Conservation (phyloP, 2,113 vertebrate species). For the Pterocles gutturalis region DNA sequence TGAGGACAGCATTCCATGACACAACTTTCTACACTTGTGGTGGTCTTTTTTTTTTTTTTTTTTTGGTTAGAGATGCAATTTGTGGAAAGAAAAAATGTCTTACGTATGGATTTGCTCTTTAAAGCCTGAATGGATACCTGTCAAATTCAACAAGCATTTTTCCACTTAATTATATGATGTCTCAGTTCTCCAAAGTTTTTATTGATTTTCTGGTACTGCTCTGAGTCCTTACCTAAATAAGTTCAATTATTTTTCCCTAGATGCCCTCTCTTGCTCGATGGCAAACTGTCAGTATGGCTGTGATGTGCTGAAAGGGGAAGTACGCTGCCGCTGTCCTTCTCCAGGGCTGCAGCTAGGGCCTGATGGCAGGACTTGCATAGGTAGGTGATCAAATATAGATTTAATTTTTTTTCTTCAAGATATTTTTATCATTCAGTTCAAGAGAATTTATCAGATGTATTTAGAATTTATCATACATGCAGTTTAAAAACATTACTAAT, state of each 20-base stretch:
- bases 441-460: not conserved
- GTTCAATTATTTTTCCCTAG: constrained; percentile 65
- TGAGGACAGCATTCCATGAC: not conserved
- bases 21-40: not conserved
- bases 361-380: constrained; percentile 92
- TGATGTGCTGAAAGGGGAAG: constrained; percentile 91
- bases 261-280: constrained; percentile 89
- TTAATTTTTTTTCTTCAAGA: not conserved
- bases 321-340: constrained; percentile 93
- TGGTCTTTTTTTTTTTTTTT: not conserved
- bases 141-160: not conserved
- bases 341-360: constrained; percentile 92
- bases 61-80: not conserved
- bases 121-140: not conserved
- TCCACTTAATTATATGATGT: not conserved
- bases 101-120: not conserved
- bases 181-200: not conserved
- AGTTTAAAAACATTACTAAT: not conserved
- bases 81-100: not conserved
- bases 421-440: not conserved
- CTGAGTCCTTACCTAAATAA: not conserved
- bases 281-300: constrained; percentile 99
- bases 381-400: constrained; percentile 74
- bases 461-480: not conserved
- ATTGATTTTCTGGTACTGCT: not conserved